Percentiles rank a stretch among this genome's conserved stretches.
Conservation (phyloP, 2,113 vertebrate genomes). For the Sphyrna mokarran region DNA sequence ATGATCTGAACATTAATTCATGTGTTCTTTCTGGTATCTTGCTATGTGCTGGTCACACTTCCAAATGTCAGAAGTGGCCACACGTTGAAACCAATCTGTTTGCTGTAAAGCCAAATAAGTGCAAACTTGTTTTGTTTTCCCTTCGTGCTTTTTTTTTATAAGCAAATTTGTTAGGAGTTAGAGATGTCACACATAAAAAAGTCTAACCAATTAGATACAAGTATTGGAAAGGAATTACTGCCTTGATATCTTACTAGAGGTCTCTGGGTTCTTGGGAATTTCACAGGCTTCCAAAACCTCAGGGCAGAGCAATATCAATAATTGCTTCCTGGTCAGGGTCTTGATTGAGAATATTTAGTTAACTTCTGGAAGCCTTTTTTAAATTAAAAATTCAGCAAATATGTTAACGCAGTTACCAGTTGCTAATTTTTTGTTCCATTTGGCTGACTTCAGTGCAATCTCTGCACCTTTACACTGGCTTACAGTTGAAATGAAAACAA, state of each 20-base stretch:
- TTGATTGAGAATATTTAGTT: too few relatives aligned
- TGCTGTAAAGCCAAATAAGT: not conserved
- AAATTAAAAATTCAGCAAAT: too few relatives aligned
- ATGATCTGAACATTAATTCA: not conserved
- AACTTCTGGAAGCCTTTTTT: too few relatives aligned
- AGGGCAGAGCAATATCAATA: too few relatives aligned
- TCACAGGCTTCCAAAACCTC: too few relatives aligned
- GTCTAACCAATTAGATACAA: not conserved
- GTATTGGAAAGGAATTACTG: not conserved
- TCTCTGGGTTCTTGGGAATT: too few relatives aligned
- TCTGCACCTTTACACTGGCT: too few relatives aligned
- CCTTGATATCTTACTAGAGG: not conserved
- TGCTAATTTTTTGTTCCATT: too few relatives aligned
- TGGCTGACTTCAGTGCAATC: too few relatives aligned
- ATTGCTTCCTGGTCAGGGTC: too few relatives aligned
- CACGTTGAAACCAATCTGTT: not conserved
- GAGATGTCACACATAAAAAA: not conserved
- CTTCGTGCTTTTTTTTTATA: not conserved
- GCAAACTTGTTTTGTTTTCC: not conserved
- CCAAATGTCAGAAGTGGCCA: not conserved
- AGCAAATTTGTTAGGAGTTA: not conserved
- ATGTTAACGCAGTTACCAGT: too few relatives aligned
- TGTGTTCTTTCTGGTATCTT: not conserved
- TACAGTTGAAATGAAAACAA: too few relatives aligned
- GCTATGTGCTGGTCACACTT: not conserved